Evolutionary conservation across 2,888 invertebrate genomes (phyloP), one percentile per base, ranked within the genome.

Genomic region (Oscheius sp.): DNA sequence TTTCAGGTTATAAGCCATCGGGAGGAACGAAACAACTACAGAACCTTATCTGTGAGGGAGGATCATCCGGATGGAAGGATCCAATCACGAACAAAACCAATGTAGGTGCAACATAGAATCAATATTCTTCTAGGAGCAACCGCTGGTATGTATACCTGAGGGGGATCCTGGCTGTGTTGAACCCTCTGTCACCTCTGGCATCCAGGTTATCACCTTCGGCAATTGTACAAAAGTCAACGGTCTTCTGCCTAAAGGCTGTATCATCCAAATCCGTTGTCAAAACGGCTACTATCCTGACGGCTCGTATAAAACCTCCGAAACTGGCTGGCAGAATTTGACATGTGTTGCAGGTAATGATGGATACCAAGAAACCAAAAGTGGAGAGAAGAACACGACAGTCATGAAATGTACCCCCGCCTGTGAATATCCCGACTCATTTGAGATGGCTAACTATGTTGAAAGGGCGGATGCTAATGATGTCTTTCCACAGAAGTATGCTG

Each of bases 291-390:
- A 45, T n/a, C 67, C 67, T n/a, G 57, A 57, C 28, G 47, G 57
- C 2, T 6, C 45, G 14, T 24, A n/a, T 20, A 38, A 20, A 3
- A 22, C 33, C 6, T 32, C 47, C 2, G 33, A 33, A 2, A 36
- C 44, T 6, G 67, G 67, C 44, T 26, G 33, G 28, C 67, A 67
- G 22, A 45, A 33, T n/a, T 8, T 67, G 9, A 20, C 49, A 5
- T 67, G 67, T 59, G 47, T 47, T 20, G 67, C 67, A 14, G 67
- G 67, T 8, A 33, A 36, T 30, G 67, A 57, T 8, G 67, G 67
- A 8, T 67, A 67, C 28, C 20, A 22, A 8, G 64, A 64, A 38
- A 22, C 17, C 3, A 17, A 5, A 1, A 47, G 47, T 12, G 59
- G 59, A 6, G 12, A n/a, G 12, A 47, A 22, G 0, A 57, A 67